phyloP scores from a whole-genome alignment of 2,888 invertebrate species.

The Idaea straminata region DNA sequence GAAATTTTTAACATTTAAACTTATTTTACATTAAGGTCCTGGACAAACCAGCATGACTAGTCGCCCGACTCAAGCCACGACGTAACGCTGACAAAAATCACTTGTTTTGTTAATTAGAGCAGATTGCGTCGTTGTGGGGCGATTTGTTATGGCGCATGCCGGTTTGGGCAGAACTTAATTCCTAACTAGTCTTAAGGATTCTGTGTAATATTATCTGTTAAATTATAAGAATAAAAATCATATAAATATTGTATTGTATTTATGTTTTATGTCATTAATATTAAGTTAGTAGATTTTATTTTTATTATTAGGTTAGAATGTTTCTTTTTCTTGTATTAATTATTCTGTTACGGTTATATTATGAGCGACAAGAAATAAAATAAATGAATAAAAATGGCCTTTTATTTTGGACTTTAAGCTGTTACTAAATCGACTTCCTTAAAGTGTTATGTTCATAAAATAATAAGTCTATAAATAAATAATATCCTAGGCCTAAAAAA shows the following conservation, averaged over 20 bases:
- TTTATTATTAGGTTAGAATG: slow-evolving; percentile 46
- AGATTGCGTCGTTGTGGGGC: not conserved
- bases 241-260: slow-evolving; percentile 54
- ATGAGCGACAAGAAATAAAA: slow-evolving; percentile 57
- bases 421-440: no score
- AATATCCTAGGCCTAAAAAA: no score
- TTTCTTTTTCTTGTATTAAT: slow-evolving; percentile 58
- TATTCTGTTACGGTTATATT: slow-evolving; percentile 57
- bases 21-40: slow-evolving; percentile 4
- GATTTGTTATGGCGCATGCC: not conserved
- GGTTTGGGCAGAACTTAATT: slow-evolving; percentile 33
- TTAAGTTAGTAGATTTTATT: slow-evolving; percentile 40
- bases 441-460: no score
- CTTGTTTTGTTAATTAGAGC: not conserved
- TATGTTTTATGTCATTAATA: slow-evolving; percentile 55
- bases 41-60: not conserved
- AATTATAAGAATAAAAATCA: slow-evolving; percentile 47
- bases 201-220: slow-evolving; percentile 47
- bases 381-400: slow-evolving; percentile 30
- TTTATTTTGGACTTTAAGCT: not conserved
- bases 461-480: no score
- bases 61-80: not conserved
- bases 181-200: slow-evolving; percentile 69
- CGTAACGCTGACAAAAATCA: not conserved
- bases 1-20: not conserved